phyloP scores from a whole-genome alignment of 2,113 vertebrate species.

The Notiomystis cincta region DNA sequence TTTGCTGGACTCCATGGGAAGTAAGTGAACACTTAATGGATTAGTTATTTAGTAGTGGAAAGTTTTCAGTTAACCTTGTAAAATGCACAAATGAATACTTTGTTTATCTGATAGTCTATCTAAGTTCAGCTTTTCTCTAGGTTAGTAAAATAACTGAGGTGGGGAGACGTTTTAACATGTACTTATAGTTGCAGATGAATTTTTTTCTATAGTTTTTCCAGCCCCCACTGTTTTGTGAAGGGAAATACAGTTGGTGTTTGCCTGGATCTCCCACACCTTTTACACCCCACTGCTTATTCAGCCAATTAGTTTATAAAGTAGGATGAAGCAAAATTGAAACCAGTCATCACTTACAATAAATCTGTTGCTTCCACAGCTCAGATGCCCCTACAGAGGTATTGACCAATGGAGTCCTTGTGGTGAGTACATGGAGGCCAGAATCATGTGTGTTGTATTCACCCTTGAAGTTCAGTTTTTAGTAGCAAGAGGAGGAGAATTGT shows the following conservation, averaged over 20 bases:
- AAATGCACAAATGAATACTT: background rate
- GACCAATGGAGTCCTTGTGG: conserved; percentile 79
- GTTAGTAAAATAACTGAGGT: background rate
- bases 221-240: background rate
- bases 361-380: conserved; percentile 55
- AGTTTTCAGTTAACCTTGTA: background rate
- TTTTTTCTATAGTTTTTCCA: background rate
- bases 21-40: background rate
- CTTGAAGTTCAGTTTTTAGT: background rate
- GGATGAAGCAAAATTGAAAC: background rate
- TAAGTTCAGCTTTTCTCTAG: background rate
- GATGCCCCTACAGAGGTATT: conserved; percentile 60
- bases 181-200: background rate
- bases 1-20: background rate
- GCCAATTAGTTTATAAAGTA: background rate
- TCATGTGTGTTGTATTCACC: background rate
- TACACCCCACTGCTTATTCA: background rate
- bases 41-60: background rate
- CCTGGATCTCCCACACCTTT: background rate
- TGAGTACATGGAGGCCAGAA: conserved; percentile 43
- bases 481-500: background rate
- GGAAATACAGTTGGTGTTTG: background rate
- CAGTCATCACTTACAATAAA: background rate
- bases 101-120: background rate
- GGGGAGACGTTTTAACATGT: background rate